These are phyloP conservation scores for Andrena minutula DNA, from an alignment of 2,888 invertebrate species.

Conservation along the genomic window DNA sequence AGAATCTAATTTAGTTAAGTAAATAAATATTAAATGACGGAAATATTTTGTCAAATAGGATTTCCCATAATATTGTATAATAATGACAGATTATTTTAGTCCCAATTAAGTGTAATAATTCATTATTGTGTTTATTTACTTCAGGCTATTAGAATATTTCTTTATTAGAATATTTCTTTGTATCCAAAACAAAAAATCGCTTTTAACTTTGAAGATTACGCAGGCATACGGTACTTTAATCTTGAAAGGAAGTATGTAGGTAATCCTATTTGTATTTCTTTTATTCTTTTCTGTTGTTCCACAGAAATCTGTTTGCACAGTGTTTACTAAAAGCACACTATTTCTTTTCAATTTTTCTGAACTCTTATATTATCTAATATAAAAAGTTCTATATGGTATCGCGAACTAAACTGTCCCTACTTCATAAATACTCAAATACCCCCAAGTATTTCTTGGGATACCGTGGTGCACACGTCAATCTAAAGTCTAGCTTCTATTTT, in stretches of 20 bases:
- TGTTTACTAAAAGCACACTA: neutral
- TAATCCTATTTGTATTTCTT: too few relatives aligned
- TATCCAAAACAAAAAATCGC: too few relatives aligned
- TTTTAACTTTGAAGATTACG: too few relatives aligned
- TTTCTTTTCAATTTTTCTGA: neutral
- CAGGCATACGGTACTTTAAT: too few relatives aligned
- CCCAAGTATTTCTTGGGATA: conserved; percentile 18
- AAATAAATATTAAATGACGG: neutral
- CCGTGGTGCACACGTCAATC: conserved; percentile 11
- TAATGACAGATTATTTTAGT: too few relatives aligned
- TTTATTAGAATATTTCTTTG: too few relatives aligned
- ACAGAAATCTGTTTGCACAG: neutral
- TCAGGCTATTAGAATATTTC: too few relatives aligned
- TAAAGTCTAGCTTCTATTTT: neutral
- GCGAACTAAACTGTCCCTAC: neutral
- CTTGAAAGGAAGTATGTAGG: too few relatives aligned
- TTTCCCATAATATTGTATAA: neutral
- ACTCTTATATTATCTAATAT: neutral
- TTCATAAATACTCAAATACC: neutral
- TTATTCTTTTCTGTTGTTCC: neutral
- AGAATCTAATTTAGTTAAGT: conserved; percentile 12
- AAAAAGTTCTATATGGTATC: neutral
- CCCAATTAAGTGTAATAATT: neutral
- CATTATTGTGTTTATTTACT: too few relatives aligned
- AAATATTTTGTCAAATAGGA: neutral